Evolutionary conservation across 2,888 invertebrate species (phyloP).

Genomic region (Galerucella nymphaeae): DNA sequence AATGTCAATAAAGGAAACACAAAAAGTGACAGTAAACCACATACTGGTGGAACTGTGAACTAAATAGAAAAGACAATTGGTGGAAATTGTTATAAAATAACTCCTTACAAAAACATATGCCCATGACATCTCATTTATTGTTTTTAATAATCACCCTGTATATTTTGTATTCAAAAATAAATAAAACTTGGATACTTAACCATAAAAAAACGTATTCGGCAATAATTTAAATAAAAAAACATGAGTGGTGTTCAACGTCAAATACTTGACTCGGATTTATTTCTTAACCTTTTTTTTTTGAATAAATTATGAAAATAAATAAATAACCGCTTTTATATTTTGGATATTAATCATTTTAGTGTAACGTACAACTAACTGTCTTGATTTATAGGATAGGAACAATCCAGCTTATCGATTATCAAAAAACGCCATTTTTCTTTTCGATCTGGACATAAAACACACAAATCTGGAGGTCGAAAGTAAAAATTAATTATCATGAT

Average conservation of each 20-base stretch:
- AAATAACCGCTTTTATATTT: constrained; percentile 55
- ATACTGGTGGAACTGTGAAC: too few species aligned
- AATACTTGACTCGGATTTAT: constrained; percentile 59
- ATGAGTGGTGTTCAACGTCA: constrained; percentile 58
- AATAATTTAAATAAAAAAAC: constrained; percentile 62
- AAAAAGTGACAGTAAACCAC: too few species aligned
- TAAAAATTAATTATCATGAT: constrained; percentile 34
- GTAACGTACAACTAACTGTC: constrained; percentile 53
- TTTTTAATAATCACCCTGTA: background rate
- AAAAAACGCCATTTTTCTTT: constrained; percentile 37
- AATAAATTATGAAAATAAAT: constrained; percentile 61
- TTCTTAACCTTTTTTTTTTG: constrained; percentile 57
- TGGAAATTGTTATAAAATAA: too few species aligned
- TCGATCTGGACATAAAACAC: constrained; percentile 28
- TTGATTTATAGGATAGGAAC: constrained; percentile 50
- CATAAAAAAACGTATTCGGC: constrained; percentile 26
- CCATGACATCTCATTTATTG: background rate
- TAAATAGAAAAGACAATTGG: too few species aligned
- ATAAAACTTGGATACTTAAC: background rate
- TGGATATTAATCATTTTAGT: constrained; percentile 55
- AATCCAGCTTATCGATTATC: constrained; percentile 39
- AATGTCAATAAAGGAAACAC: too few species aligned
- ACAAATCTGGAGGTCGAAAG: constrained; percentile 35
- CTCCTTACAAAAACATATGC: too few species aligned
- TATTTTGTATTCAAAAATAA: background rate